Percentiles rank a stretch among this genome's conserved stretches.
These are phyloP conservation scores for Drosophila cognata DNA, from an alignment of 2,888 invertebrate species.

Conservation along the genomic window DNA sequence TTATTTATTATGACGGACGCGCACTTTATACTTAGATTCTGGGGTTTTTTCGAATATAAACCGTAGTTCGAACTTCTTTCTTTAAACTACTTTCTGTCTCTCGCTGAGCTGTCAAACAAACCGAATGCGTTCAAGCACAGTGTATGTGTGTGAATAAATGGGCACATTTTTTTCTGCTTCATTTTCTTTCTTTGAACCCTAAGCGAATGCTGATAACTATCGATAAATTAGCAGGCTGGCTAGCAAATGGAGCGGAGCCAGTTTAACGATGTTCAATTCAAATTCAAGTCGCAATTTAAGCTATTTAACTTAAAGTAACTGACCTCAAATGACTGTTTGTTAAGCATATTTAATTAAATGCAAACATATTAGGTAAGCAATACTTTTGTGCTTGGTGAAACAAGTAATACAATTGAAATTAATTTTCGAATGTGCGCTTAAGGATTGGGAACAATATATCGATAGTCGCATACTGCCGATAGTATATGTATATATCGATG, in stretches of 20 bases:
- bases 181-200: conserved; percentile 18
- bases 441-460: neutral
- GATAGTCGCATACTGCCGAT: neutral
- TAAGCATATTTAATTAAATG: neutral
- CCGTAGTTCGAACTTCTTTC: conserved; percentile 54
- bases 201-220: conserved; percentile 21
- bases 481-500: neutral
- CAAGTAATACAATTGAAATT: neutral
- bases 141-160: conserved; percentile 46
- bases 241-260: neutral
- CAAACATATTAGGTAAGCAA: neutral
- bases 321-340: neutral
- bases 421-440: neutral
- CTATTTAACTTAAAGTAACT: neutral
- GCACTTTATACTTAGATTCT: conserved; percentile 70
- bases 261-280: conserved; percentile 2
- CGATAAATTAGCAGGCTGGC: conserved; percentile 26
- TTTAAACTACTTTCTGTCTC: conserved; percentile 61
- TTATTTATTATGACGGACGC: conserved; percentile 50
- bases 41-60: conserved; percentile 46
- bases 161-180: conserved; percentile 49
- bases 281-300: neutral
- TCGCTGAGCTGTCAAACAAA: conserved; percentile 56
- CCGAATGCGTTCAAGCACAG: conserved; percentile 57
- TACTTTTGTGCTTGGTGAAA: neutral